Evolutionary conservation across 2,888 invertebrate species (phyloP), one percentile per base, ranked within the genome.

Genomic region (Thelaira solivaga): DNA sequence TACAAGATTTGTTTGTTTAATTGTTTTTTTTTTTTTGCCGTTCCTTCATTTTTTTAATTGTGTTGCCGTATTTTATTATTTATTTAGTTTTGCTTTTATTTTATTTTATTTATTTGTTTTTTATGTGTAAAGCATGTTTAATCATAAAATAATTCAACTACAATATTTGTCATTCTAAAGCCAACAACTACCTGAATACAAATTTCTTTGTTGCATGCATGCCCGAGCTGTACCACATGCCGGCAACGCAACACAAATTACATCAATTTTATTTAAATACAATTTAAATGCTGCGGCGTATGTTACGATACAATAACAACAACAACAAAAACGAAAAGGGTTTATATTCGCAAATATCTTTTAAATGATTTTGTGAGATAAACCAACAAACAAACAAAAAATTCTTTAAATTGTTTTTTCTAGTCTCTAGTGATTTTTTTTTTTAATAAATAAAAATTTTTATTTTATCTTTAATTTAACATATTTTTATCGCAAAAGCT

Each of bases 401-500:
- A n/a, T n/a, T n/a, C n/a, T n/a, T n/a, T n/a, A n/a, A n/a, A n/a
- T n/a, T n/a, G n/a, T n/a, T n/a, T n/a, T n/a, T n/a, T n/a, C n/a
- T n/a, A n/a, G n/a, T n/a, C n/a, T n/a, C n/a, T n/a, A n/a, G n/a
- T n/a, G n/a, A n/a, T n/a, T n/a, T n/a, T n/a, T n/a, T n/a, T n/a
- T n/a, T n/a, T n/a, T n/a, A n/a, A n/a, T n/a, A n/a, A n/a, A n/a
- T n/a, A n/a, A n/a, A n/a, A n/a, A n/a, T n/a, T n/a, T n/a, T n/a
- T n/a, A n/a, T n/a, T n/a, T 39, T 39, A 59, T 59, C 57, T 55
- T n/a, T 10, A 41, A 18, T 49, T 45, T 69, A 45, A 47, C n/a
- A n/a, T n/a, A n/a, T n/a, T 29, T 49, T 67, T 77, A 74, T 78
- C 78, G 53, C 7, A n/a, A 29, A 62, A 73, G 49, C 73, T 73